Percentiles rank a stretch among this genome's conserved stretches.
Evolutionary conservation across 1,140 invertebrate species (phyloP).

Genomic region (Scaptomyza pallida): DNA sequence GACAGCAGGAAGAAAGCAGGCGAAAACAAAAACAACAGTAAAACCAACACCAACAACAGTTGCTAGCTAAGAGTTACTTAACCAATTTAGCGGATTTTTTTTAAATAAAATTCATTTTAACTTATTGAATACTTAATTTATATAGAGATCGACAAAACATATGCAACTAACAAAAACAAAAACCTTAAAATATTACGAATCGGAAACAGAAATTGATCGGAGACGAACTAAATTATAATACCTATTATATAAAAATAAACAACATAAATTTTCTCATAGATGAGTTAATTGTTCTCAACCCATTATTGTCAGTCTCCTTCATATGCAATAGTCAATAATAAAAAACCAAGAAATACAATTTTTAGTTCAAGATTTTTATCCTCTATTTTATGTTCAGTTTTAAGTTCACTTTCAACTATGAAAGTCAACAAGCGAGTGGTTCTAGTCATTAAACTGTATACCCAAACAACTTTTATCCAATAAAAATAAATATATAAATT

Average conservation of each 20-base stretch:
- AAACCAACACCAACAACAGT: conserved; percentile 51
- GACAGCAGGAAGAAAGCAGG: conserved; percentile 14
- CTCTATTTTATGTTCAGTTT: conserved; percentile 58
- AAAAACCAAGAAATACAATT: conserved; percentile 23
- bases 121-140: conserved; percentile 79
- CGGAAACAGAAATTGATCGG: conserved; percentile 60
- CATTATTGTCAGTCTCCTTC: conserved; percentile 35
- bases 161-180: conserved; percentile 48
- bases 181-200: conserved; percentile 67
- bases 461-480: conserved; percentile 54
- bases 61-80: conserved; percentile 63
- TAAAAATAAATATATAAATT: conserved; percentile 43
- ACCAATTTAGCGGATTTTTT: conserved; percentile 78
- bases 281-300: conserved; percentile 32
- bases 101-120: conserved; percentile 78
- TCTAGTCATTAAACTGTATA: conserved; percentile 74
- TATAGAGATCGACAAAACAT: conserved; percentile 47
- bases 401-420: conserved; percentile 47
- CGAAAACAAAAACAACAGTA: conserved; percentile 36
- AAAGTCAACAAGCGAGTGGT: conserved; percentile 62
- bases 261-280: conserved; percentile 28
- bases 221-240: conserved; percentile 70
- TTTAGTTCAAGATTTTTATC: conserved; percentile 42
- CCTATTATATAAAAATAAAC: conserved; percentile 38
- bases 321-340: conserved; percentile 35